Evolutionary conservation across 2,888 invertebrate genomes (phyloP), one percentile per base, ranked within the genome.

Genomic region (Drosophila longiperda): DNA sequence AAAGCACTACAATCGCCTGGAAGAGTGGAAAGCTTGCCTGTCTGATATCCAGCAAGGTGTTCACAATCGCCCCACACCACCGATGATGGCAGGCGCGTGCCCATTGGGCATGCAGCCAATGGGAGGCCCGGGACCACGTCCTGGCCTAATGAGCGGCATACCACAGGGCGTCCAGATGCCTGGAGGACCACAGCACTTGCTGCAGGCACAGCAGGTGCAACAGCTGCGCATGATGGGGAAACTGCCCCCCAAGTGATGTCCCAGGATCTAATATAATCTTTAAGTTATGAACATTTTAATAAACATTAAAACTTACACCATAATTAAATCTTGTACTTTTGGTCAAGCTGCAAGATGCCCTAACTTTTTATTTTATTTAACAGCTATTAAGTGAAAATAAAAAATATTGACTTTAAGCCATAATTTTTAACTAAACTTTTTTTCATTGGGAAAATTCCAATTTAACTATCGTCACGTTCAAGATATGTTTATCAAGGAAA

Each of bases 1-100:
- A 83, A 95, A 97, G 66, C 98, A 98, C 90, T 97, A 97, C 89
- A 98, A 98, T 75, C 98, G 98, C 92, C 96, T 99, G 61, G 96
- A 96, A 36, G 96, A 97, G 63, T 99, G 99, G 98, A 98, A 98
- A 93, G 96, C 95, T 81, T 94, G 98, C 66, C 93, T 99, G 15
- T 96, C 97, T 0, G 97, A 98, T 92, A 92, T 92, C 74, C 93
- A 93, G 61, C 93, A 93, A 53, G 91, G 92, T 6, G 89, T 83
- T 0, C 91, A 92, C 50, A 92, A 83, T 57, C 84, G 93, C 4
- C 90, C 91, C 12, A 82, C 84, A 0, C 88, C 82, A 11, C 83
- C 88, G 0, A 97, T 92, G 80, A 73, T 88, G 71, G 70, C 77
- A 9, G 90, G 79, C 12, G 67, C 81, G 0, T 72, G 81, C 20